Evolutionary conservation across 1,140 invertebrate species (phyloP), one percentile per base, ranked within the genome.

Genomic region (Linepithema humile): DNA sequence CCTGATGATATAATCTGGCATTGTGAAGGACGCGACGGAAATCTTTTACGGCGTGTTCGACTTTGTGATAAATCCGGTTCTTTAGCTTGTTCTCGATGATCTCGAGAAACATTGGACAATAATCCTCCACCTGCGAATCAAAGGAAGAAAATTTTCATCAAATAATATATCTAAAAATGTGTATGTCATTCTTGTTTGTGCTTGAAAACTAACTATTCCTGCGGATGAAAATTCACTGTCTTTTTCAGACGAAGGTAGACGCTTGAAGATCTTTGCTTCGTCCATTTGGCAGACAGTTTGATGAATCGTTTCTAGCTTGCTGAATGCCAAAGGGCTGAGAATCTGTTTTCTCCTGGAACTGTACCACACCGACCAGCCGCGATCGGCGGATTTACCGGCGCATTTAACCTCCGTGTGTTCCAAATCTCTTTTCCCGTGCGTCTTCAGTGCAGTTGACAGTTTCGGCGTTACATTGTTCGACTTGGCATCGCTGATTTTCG

Each of bases 71-170:
- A 45, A 89, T 84, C 38, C 88, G 88, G 85, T 92, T 93, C 67
- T 91, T 93, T 35, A 93, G 69, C 53, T 94, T 94, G 32, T 92
- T 92, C 2, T 87, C 91, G 57, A 93, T 89, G 15, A 92, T 92
- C 67, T 92, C 91, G 2, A 93, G 84, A 82, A 92, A 92, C 70
- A 93, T 89, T 0, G 92, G 92, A 83, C 84, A 89, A 59, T 91
- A 89, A 70, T 92, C 88, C 55, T 93, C 89, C 60, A 91, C 89
- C 91, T 92, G 65, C 38, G 90, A 90, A 59, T 20, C 12, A 9
- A 45, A 55, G 32, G 26, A 69, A 3, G 17, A 29, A 23, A 38
- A 38, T 50, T 65, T 48, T 62, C 12, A 62, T 12, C 1, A n/a
- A n/a, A 50, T 35, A 17, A 69, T 9, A 20, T 15, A 35, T 77